Conservation (phyloP, 2,888 invertebrate genomes). For the Spisula subtruncata region DNA sequence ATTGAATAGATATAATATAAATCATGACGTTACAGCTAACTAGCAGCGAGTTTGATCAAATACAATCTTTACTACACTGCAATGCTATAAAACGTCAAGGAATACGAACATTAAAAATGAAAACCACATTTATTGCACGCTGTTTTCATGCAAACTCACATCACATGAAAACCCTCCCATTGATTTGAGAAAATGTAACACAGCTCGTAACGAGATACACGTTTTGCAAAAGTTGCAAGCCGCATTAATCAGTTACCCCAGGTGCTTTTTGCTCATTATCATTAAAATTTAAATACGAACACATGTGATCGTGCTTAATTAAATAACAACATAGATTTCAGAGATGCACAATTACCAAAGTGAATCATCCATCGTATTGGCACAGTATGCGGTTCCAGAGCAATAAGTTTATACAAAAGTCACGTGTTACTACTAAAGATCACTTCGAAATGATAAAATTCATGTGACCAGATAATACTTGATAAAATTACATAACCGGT, state of each 20-base stretch:
- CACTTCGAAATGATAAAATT: no score
- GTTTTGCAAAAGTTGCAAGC: not conserved
- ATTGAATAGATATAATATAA: no score
- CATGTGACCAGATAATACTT: not conserved
- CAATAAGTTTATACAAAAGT: not conserved
- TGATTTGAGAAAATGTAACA: not conserved
- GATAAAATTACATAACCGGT: not conserved
- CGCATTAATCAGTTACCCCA: not conserved
- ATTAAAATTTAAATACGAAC: constrained; percentile 9
- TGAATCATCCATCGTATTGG: not conserved
- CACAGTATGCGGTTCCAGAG: not conserved
- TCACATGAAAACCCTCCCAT: not conserved
- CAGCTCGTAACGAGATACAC: not conserved
- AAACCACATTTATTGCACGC: no score
- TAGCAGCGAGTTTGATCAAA: no score
- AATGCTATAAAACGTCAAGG: no score
- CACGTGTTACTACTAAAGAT: no score
- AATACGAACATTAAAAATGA: no score
- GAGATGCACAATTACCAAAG: not conserved
- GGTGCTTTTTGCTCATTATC: not conserved
- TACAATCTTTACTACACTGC: no score
- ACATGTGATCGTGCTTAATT: constrained; percentile 1
- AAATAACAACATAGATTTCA: not conserved
- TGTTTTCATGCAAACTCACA: no score
- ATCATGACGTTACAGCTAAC: no score